Evolutionary conservation across 2,113 vertebrate species (phyloP).

Genomic region (Callocephalon fimbriatum): DNA sequence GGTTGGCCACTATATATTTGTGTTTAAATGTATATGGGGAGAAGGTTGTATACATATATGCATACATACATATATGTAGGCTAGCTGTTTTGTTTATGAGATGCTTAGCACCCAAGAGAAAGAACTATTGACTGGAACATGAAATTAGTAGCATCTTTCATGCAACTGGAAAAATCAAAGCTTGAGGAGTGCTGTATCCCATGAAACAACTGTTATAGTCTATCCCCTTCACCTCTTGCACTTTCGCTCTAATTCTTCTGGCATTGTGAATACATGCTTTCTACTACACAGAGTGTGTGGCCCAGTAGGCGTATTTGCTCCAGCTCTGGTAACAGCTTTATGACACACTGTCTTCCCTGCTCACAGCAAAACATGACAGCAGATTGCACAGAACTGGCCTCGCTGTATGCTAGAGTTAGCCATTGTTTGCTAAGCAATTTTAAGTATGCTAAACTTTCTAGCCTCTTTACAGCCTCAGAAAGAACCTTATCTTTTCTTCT

Average conservation of each 20-base stretch:
- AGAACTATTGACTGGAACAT: background rate
- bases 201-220: background rate
- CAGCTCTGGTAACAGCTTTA: background rate
- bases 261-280: background rate
- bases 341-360: background rate
- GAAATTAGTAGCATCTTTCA: background rate
- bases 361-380: background rate
- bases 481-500: background rate
- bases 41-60: background rate
- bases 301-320: background rate
- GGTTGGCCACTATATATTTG: fast-evolving
- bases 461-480: background rate
- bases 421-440: conserved; percentile 28
- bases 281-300: background rate
- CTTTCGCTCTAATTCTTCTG: background rate
- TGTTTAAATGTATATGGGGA: background rate
- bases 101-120: background rate
- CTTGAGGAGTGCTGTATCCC: background rate
- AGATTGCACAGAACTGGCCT: background rate
- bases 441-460: conserved; percentile 30
- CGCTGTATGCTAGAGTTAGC: background rate
- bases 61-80: fast-evolving
- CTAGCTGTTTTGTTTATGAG: background rate
- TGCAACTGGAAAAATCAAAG: background rate
- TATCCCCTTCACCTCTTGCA: background rate